Percentiles rank a stretch among this genome's conserved stretches.
Conservation (phyloP, 2,888 invertebrate genomes). For the Charanyca ferruginea region DNA sequence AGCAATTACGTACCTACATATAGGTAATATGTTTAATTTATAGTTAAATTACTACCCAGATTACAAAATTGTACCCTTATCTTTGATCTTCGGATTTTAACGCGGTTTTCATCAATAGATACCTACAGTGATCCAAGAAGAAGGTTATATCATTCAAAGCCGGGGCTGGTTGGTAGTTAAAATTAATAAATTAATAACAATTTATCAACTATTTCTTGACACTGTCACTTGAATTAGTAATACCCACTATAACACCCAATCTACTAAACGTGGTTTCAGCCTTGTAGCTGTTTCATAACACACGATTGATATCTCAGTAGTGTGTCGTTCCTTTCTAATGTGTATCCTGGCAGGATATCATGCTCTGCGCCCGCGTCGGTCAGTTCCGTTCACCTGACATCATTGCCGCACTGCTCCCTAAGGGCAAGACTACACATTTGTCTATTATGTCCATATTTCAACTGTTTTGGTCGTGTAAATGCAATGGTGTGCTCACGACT, state of each 20-base stretch:
- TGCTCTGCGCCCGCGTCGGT: constrained; percentile 8
- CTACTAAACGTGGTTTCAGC: constrained; percentile 34
- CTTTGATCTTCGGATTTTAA: no score
- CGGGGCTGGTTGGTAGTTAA: no score
- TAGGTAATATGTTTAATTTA: no score
- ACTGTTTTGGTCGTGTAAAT: constrained; percentile 15
- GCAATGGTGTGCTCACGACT: constrained; percentile 43
- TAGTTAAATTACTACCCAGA: no score
- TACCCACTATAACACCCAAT: constrained; percentile 6
- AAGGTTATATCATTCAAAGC: no score
- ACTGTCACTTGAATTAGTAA: constrained; percentile 31
- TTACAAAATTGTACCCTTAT: no score
- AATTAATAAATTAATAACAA: no score
- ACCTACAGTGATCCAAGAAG: no score
- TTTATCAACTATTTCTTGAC: constrained; percentile 12
- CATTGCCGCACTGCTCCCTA: constrained; percentile 4
- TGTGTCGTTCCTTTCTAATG: constrained; percentile 54
- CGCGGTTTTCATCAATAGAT: no score
- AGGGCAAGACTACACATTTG: constrained; percentile 30
- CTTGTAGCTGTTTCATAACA: constrained; percentile 57
- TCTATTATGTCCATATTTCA: constrained; percentile 15
- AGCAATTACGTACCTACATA: no score
- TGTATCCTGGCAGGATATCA: constrained; percentile 54
- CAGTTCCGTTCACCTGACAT: constrained; percentile 28
- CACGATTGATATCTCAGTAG: constrained; percentile 18